Evolutionary conservation across 2,113 vertebrate species (phyloP), one percentile per base, ranked within the genome.

Genomic region (Diphyllodes magnificus): DNA sequence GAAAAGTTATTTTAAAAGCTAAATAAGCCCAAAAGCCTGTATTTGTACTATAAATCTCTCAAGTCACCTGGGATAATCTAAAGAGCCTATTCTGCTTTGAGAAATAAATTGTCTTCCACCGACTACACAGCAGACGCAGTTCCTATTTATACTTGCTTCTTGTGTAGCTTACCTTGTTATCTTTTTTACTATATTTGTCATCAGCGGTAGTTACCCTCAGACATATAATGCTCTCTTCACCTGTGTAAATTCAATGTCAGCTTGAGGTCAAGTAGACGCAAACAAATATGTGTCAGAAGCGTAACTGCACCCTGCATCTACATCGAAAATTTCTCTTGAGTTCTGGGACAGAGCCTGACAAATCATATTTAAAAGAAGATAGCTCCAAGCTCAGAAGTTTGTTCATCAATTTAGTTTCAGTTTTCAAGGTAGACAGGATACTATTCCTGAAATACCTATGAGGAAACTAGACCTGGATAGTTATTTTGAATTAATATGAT

Each of bases 361-460:
- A 94, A 89, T 69, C 76, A 78, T 72, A 87, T 95, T 89, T 93
- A 78, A 86, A 93, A 73, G 82, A 82, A 73, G 33, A 91, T 85
- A 82, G 87, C 80, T 96, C 75, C 50, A 92, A 95, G 92, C 90
- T 95, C 68, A 91, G 60, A 49, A 87, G 69, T 86, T 88, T 90
- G 53, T 69, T 95, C 93, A 70, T 94, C 91, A 93, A 54, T 94
- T 92, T 91, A 91, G 44, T 79, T 95, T 88, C 42, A 47, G 42
- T 81, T 93, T 93, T 95, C 54, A 86, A 86, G 63, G 66, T 66
- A 93, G 71, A 90, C 86, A 95, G 56, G 39, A 65, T 51, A 45
- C 64, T 95, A 39, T 70, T 94, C 51, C 57, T 91, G 78, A 95
- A 95, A 95, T 91, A 96, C 64, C 71, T 92, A 47, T 63, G 60